These are phyloP conservation scores for Bimastos eiseni DNA, from an alignment of 2,888 invertebrate genomes.

Conservation along the genomic window DNA sequence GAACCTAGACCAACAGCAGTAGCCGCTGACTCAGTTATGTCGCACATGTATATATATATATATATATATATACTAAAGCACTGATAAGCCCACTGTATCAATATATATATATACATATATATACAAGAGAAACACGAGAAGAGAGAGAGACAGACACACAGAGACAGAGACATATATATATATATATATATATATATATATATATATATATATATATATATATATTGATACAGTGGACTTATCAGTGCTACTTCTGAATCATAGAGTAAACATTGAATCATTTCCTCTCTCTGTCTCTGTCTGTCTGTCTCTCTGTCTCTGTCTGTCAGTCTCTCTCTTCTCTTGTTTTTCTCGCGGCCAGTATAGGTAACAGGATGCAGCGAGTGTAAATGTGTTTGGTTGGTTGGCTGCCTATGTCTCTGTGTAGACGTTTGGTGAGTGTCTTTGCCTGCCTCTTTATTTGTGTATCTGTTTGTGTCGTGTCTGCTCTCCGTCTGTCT, in stretches of 20 bases:
- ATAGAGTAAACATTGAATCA: background rate
- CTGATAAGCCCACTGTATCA: too few species aligned
- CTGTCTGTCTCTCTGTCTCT: background rate
- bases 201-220: conserved; percentile 6
- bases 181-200: conserved; percentile 20
- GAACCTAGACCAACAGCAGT: too few species aligned
- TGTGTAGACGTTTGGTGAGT: too few species aligned
- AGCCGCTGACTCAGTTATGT: too few species aligned
- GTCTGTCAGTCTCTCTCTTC: background rate
- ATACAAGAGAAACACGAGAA: too few species aligned
- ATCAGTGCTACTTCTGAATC: background rate
- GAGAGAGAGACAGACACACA: background rate
- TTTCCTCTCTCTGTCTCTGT: background rate
- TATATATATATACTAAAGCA: too few species aligned
- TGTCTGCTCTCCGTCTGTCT: too few species aligned
- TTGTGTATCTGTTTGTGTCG: background rate
- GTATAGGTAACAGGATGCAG: too few species aligned
- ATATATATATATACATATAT: background rate
- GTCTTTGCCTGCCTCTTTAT: background rate
- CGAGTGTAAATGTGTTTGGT: too few species aligned
- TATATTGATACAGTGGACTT: conserved; percentile 2
- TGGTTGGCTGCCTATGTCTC: background rate
- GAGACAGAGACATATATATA: background rate
- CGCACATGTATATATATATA: too few species aligned
- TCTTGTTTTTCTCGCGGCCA: too few species aligned